Percentiles rank a stretch among this genome's conserved stretches.
Conservation (phyloP, 2,888 invertebrate genomes). For the Sturmia bella region DNA sequence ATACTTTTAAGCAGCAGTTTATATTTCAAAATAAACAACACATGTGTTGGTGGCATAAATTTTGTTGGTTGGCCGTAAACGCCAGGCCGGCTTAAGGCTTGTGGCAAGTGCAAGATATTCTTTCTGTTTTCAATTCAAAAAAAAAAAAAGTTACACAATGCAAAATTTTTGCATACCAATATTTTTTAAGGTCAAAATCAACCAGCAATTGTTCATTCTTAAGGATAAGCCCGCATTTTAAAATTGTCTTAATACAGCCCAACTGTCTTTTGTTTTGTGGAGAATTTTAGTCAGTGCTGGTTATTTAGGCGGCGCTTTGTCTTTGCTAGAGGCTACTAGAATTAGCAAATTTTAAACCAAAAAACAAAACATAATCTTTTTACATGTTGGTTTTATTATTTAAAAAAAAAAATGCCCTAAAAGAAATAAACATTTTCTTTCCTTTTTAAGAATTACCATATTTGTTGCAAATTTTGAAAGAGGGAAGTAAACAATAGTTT, state of each 20-base stretch:
- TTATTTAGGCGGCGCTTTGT: slow-evolving; percentile 57
- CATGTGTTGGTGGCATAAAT: slow-evolving; percentile 39
- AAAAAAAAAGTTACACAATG: slow-evolving; percentile 62
- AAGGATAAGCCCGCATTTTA: slow-evolving; percentile 57
- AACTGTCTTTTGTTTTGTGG: slow-evolving; percentile 56
- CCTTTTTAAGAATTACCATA: no score
- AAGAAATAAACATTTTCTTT: background rate
- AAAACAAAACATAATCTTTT: background rate
- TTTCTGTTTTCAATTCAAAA: background rate
- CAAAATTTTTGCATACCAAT: slow-evolving; percentile 56
- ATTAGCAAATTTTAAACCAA: slow-evolving; percentile 25
- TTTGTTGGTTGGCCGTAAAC: slow-evolving; percentile 61
- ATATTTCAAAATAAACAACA: slow-evolving; percentile 38
- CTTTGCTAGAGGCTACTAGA: slow-evolving; percentile 12
- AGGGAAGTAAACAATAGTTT: slow-evolving; percentile 3
- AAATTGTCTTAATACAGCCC: slow-evolving; percentile 20
- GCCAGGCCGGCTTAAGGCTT: slow-evolving; percentile 61
- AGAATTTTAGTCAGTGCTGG: no score
- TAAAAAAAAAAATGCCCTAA: slow-evolving; percentile 16
- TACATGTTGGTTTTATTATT: slow-evolving; percentile 21
- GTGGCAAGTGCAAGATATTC: slow-evolving; percentile 52
- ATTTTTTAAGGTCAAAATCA: slow-evolving; percentile 20
- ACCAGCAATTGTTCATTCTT: slow-evolving; percentile 37
- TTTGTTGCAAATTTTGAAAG: no score
- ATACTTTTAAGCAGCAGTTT: slow-evolving; percentile 31